Percentiles rank a stretch among this genome's conserved stretches.
Evolutionary conservation across 2,797 vertebrate genomes (phyloP).

Genomic region (Loris lydekkerianus): DNA sequence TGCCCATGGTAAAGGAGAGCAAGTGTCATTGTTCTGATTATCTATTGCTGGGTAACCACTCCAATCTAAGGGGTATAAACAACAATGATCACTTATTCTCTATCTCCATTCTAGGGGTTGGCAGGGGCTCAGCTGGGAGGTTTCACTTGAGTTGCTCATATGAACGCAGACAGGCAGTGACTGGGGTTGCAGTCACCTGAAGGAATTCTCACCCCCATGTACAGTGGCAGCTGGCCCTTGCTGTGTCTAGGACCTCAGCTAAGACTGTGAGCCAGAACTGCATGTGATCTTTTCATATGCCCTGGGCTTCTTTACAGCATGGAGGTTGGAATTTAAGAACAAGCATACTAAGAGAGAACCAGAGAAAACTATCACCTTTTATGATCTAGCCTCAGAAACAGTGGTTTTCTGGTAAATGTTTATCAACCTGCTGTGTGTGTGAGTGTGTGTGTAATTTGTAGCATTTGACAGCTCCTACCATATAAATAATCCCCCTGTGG

Average conservation of each 20-base stretch:
- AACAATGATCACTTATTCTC: neutral
- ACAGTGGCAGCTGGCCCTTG: neutral
- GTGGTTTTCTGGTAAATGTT: neutral
- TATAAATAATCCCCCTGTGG: neutral
- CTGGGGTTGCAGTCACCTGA: neutral
- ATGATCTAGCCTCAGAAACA: neutral
- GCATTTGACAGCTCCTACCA: neutral
- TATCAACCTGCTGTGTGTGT: neutral
- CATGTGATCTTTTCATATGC: neutral
- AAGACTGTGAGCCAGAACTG: neutral
- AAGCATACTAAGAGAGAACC: neutral
- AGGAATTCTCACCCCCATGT: neutral
- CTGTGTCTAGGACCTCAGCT: neutral
- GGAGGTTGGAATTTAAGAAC: neutral
- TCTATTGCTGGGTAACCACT: neutral
- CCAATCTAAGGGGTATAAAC: neutral
- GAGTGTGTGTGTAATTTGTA: neutral
- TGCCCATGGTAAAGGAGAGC: neutral
- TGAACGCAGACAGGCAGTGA: neutral
- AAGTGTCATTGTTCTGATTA: neutral
- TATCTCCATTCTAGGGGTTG: neutral
- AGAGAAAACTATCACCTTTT: neutral
- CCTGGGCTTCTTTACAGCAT: neutral
- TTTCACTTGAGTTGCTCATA: neutral
- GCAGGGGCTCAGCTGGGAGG: neutral